Evolutionary conservation across 2,797 vertebrate genomes (phyloP), one percentile per base, ranked within the genome.

Genomic region (Rhyacichthys aspro): DNA sequence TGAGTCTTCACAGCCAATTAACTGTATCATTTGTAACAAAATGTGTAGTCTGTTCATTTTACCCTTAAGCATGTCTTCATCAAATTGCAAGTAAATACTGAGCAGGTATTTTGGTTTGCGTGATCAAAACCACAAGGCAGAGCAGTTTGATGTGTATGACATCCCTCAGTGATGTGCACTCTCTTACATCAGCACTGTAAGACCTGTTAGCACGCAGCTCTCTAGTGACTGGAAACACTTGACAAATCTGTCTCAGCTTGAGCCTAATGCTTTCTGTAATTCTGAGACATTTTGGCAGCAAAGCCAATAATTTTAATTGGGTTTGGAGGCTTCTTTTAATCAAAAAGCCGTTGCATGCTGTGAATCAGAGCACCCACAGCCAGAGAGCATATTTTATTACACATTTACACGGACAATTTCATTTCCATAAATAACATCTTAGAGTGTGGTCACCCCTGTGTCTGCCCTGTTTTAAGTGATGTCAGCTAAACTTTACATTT

Each of bases 271-370:
- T 46, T 43, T n/a, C 52, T 65, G 73, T 16, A n/a, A 5, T 44
- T 36, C 41, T 18, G 34, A 61, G 60, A 47, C 19, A 17, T 43
- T 16, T 11, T 50, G 55, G 55, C 57, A 16, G 14, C 43, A 18
- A 48, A 60, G 46, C 55, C 39, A 23, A 18, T 57, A 53, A 41
- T 44, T 37, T 54, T 45, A 2, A 2, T 28, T 11, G 16, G 57
- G 57, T 48, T 32, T 56, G 5, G 28, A 11, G 60, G 79, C 62
- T 74, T 19, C 0, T 55, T 82, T 77, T 69, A 76, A 83, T 76
- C 39, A 45, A 41, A 11, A 1, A 10, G 58, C 23, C 43, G 36
- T 18, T 37, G 3, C 58, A 55, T 19, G 59, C 69, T 73, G 67
- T 41, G 72, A 72, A 55, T 57, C 2, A 39, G 14, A 39, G 38